These are phyloP conservation scores for Lasioglossum malachurum DNA, from an alignment of 2,888 invertebrate genomes.

Conservation along the genomic window DNA sequence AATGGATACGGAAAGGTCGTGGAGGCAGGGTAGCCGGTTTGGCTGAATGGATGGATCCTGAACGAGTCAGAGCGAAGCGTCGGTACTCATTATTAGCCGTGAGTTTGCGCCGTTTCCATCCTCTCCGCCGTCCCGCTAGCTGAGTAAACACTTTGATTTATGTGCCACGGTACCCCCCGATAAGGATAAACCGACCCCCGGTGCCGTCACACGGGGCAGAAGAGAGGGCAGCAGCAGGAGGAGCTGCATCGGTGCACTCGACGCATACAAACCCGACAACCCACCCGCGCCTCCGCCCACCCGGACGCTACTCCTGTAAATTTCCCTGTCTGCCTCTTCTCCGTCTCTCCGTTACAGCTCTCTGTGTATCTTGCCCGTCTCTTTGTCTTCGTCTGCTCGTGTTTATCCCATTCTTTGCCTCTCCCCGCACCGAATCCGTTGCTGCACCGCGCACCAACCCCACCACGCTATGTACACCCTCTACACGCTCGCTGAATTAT, in stretches of 20 bases:
- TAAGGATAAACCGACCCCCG: constrained; percentile 78
- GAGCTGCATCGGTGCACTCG: constrained; percentile 71
- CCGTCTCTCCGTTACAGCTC: constrained; percentile 23
- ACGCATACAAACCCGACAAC: constrained; percentile 60
- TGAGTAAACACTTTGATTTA: constrained; percentile 83
- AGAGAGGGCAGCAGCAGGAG: background rate
- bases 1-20: constrained; percentile 37
- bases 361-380: constrained; percentile 24
- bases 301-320: constrained; percentile 22
- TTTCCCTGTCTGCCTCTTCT: constrained; percentile 4
- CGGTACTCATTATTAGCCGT: constrained; percentile 79
- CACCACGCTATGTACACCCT: constrained; percentile 7
- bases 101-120: constrained; percentile 69
- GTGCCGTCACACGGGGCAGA: constrained; percentile 32
- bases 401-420: constrained; percentile 45
- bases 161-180: constrained; percentile 77
- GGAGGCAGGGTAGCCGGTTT: constrained; percentile 11
- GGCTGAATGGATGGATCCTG: constrained; percentile 53
- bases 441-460: background rate
- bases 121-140: constrained; percentile 54
- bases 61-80: constrained; percentile 60
- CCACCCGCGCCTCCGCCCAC: background rate
- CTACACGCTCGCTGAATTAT: constrained; percentile 9
- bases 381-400: constrained; percentile 40
- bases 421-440: background rate